These are phyloP conservation scores for Andrena fulva DNA, from an alignment of 2,888 invertebrate genomes.

Conservation along the genomic window DNA sequence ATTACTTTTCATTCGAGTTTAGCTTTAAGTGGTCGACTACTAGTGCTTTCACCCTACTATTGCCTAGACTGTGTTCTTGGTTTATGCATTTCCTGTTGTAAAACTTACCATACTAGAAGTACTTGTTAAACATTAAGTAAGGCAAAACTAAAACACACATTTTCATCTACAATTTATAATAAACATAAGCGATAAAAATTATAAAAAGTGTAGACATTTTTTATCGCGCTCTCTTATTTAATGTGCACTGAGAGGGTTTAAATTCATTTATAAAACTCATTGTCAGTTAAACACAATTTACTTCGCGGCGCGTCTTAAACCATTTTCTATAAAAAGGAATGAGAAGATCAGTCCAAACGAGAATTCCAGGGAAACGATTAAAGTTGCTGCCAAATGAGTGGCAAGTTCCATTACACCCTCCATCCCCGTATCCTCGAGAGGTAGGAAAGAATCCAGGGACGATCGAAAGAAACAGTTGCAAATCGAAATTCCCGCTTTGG, in stretches of 20 bases:
- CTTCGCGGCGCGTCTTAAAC: too few species aligned
- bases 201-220: too few species aligned
- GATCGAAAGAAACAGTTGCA: constrained; percentile 23
- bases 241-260: too few species aligned
- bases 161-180: neutral
- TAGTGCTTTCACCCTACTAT: too few species aligned
- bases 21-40: too few species aligned
- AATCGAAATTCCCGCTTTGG: constrained; percentile 46
- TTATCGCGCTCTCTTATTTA: too few species aligned
- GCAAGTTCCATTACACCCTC: neutral
- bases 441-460: neutral
- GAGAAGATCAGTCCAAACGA: neutral
- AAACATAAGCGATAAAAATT: too few species aligned
- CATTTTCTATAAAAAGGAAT: neutral
- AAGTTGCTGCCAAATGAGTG: too few species aligned
- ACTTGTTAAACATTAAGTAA: neutral
- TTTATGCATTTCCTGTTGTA: neutral
- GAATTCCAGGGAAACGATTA: too few species aligned
- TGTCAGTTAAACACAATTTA: too few species aligned
- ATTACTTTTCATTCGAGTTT: too few species aligned
- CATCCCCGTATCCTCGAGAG: neutral
- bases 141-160: neutral
- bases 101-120: neutral
- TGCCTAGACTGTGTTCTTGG: neutral
- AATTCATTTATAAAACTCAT: too few species aligned